Conservation (phyloP, 2,888 invertebrate species). For the Hydrotaea diabolus region DNA sequence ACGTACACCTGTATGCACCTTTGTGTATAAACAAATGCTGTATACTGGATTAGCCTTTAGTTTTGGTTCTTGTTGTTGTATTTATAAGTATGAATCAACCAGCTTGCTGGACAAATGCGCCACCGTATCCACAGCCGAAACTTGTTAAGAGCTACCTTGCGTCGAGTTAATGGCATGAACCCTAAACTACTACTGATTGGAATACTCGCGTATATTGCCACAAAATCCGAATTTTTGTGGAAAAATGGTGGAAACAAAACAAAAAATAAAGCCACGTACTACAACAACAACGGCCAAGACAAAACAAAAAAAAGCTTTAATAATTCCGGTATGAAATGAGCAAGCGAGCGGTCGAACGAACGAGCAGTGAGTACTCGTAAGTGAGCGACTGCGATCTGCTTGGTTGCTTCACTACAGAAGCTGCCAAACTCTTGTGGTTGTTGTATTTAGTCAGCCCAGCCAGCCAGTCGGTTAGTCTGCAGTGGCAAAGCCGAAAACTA, state of each 20-base stretch:
- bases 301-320: constrained; percentile 57
- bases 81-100: constrained; percentile 16
- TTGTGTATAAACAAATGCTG: not conserved
- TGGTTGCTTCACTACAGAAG: constrained; percentile 45
- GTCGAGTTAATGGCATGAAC: constrained; percentile 53
- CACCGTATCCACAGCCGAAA: constrained; percentile 9
- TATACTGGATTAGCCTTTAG: not conserved
- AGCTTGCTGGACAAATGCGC: not conserved
- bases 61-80: not conserved
- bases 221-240: constrained; percentile 48
- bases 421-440: constrained; percentile 18
- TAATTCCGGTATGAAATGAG: constrained; percentile 46
- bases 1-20: not conserved
- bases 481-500: constrained; percentile 3
- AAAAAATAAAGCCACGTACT: not conserved
- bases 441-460: not conserved
- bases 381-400: constrained; percentile 62
- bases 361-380: constrained; percentile 9
- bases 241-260: constrained; percentile 25
- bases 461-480: not conserved
- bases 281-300: not conserved
- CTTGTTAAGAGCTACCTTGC: not conserved
- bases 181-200: constrained; percentile 58
- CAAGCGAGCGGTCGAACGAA: not conserved
- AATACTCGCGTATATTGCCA: constrained; percentile 40